Evolutionary conservation across 2,888 invertebrate genomes (phyloP), one percentile per base, ranked within the genome.

Genomic region (Dynastes hyllus): DNA sequence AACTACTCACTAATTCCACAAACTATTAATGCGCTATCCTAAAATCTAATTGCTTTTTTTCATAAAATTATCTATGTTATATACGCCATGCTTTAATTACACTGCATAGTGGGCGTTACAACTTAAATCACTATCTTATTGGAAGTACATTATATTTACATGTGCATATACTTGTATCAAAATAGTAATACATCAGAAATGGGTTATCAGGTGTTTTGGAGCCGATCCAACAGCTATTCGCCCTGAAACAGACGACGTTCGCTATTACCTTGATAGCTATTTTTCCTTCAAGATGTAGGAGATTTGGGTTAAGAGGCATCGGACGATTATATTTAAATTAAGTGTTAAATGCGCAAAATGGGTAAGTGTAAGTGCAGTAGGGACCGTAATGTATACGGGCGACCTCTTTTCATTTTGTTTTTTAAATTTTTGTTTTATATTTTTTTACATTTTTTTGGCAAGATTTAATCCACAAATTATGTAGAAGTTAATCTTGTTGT

Each of bases 171-270:
- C 40, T 40, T 40, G 40, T 40, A 40, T 40, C 9, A 45, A 9
- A 45, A 45, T 45, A 45, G 45, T 45, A 45, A 16, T 53, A 16
- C 16, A 53, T 53, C 16, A 53, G 53, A 71, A 71, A 71, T 71
- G 55, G 71, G 71, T 71, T 71, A 71, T 55, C 71, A 71, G 71
- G 71, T 71, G 58, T 71, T 71, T 71, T 71, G 71, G 71, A 55
- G 16, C 13, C 32, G 29, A 32, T 29, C 55, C 71, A 71, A 37
- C 32, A 27, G 29, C n/a, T 29, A 4, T 51, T 71, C 6, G 8
- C 22, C 55, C 37, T 6, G 53, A 55, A 71, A 71, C 22, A 16
- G 2, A 8, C 53, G 13, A 55, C 16, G 37, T 37, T 8, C 32
- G 9, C 29, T 8, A 22, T 71, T 71, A 71, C 71, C 71, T 71